Evolutionary conservation across 2,113 vertebrate species (phyloP).

Genomic region (Strix uralensis): DNA sequence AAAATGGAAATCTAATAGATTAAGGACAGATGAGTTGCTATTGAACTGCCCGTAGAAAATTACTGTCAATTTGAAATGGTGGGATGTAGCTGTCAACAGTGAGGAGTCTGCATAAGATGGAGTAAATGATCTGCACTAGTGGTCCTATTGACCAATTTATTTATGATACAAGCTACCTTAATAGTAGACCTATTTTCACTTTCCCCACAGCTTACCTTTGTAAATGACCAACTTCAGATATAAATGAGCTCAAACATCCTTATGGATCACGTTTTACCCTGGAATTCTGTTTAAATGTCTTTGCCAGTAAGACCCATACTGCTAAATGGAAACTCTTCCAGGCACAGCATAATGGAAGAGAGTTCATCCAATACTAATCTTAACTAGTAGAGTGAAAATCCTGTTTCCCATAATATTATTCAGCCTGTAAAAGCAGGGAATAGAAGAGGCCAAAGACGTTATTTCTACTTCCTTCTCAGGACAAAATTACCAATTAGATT

Average conservation of each 20-base stretch:
- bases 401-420: neutral
- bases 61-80: neutral
- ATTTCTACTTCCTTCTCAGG: neutral
- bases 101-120: neutral
- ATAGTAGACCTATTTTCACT: neutral
- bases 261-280: neutral
- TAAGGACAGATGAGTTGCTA: neutral
- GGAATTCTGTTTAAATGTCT: neutral
- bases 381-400: neutral
- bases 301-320: neutral
- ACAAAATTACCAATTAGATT: neutral
- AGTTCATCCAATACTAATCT: neutral
- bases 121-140: neutral
- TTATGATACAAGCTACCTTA: neutral
- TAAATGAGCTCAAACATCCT: neutral
- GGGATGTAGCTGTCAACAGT: neutral
- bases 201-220: neutral
- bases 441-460: neutral
- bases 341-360: neutral
- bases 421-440: neutral
- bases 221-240: neutral
- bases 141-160: neutral
- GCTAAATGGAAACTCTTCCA: neutral
- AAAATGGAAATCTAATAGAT: conserved; percentile 30
- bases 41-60: neutral